phyloP scores from a whole-genome alignment of 2,888 invertebrate species.

The Drosophila trichaetosa region DNA sequence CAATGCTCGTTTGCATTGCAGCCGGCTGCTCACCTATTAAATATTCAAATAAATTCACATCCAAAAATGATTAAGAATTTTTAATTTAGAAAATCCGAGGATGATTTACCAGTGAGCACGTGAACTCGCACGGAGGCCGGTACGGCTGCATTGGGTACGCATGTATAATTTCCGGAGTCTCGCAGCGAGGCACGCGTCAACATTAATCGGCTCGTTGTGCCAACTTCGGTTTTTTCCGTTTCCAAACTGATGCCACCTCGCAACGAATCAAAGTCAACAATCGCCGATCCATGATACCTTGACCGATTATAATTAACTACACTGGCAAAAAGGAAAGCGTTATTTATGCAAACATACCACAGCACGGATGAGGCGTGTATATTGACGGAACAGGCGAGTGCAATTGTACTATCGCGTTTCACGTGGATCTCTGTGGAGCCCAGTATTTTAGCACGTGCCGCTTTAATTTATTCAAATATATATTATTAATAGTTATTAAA shows the following conservation, averaged over 20 bases:
- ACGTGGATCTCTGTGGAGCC: slow-evolving; percentile 95
- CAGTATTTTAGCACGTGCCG: slow-evolving; percentile 93
- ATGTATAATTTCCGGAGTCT: slow-evolving; percentile 96
- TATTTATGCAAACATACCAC: slow-evolving; percentile 86
- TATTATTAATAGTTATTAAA: neutral
- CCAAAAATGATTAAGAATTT: slow-evolving; percentile 9
- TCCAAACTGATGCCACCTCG: slow-evolving; percentile 95
- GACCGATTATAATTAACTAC: neutral
- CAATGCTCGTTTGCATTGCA: slow-evolving; percentile 92
- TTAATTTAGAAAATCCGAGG: neutral
- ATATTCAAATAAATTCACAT: neutral
- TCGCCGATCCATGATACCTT: slow-evolving; percentile 92
- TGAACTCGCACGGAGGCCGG: slow-evolving; percentile 93
- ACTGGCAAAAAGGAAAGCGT: neutral
- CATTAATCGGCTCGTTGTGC: slow-evolving; percentile 93
- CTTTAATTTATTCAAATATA: slow-evolving; percentile 84
- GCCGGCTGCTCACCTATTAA: slow-evolving; percentile 92
- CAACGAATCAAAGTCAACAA: slow-evolving; percentile 93
- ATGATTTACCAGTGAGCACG: slow-evolving; percentile 91
- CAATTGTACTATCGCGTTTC: slow-evolving; percentile 95
- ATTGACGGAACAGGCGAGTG: slow-evolving; percentile 94
- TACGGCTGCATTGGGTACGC: slow-evolving; percentile 93
- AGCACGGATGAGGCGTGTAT: slow-evolving; percentile 92
- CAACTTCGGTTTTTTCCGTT: slow-evolving; percentile 94
- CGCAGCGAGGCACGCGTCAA: slow-evolving; percentile 93